Evolutionary conservation across 2,888 invertebrate genomes (phyloP).

Genomic region (Cheilosia urbana): DNA sequence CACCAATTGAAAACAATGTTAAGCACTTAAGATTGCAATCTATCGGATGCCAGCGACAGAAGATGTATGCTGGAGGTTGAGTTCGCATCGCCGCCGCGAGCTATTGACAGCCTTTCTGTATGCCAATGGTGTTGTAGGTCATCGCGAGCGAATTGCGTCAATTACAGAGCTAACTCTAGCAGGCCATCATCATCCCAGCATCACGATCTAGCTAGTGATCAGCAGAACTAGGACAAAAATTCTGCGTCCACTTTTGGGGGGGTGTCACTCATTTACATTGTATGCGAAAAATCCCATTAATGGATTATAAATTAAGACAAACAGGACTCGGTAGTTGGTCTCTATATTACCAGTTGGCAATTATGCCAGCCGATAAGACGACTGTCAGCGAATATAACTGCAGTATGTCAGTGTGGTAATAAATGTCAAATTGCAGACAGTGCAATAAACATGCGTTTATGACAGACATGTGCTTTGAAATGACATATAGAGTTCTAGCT

Average conservation of each 20-base stretch:
- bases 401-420: slow-evolving; percentile 25
- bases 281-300: slow-evolving; percentile 37
- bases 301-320: slow-evolving; percentile 70
- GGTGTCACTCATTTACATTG: background rate
- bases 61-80: slow-evolving; percentile 65
- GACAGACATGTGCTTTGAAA: slow-evolving; percentile 58
- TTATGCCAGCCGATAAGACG: slow-evolving; percentile 40
- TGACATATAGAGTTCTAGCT: slow-evolving; percentile 60
- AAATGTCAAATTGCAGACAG: slow-evolving; percentile 66
- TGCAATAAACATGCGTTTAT: slow-evolving; percentile 66
- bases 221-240: slow-evolving; percentile 64
- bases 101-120: slow-evolving; percentile 50
- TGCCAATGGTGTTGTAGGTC: slow-evolving; percentile 68
- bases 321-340: slow-evolving; percentile 34
- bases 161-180: slow-evolving; percentile 47
- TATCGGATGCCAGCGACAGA: slow-evolving; percentile 49
- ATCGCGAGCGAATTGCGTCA: slow-evolving; percentile 65
- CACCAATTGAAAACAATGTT: slow-evolving; percentile 75
- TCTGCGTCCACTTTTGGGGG: background rate
- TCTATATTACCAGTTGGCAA: slow-evolving; percentile 16
- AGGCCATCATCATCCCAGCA: slow-evolving; percentile 67
- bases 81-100: slow-evolving; percentile 39
- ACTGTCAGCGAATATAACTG: slow-evolving; percentile 58
- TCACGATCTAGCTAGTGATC: slow-evolving; percentile 52
- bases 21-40: slow-evolving; percentile 73